A percentile compares a stretch with the other conserved stretches of the same genome.
These are phyloP conservation scores for Azorinus chamasolen DNA, from an alignment of 2,888 invertebrate species.

Conservation along the genomic window DNA sequence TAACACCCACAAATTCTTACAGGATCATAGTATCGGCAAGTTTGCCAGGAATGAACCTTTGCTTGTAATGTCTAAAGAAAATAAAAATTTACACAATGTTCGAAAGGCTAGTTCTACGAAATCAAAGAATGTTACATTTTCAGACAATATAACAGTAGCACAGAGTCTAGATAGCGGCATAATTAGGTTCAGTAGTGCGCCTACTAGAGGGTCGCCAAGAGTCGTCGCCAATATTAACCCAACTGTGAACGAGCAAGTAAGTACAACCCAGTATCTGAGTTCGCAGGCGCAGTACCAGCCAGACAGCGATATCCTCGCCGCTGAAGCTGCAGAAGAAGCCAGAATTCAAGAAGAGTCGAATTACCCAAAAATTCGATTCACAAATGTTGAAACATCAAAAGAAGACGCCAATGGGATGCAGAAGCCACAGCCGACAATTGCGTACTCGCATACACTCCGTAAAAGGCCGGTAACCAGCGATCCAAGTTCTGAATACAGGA, in stretches of 20 bases:
- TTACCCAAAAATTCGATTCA: constrained; percentile 32
- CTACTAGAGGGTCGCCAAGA: constrained; percentile 58
- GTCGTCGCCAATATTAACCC: constrained; percentile 21
- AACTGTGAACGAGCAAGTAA: constrained; percentile 25
- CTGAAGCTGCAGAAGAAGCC: constrained; percentile 1
- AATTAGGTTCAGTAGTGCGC: constrained; percentile 68
- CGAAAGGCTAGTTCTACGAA: constrained; percentile 60
- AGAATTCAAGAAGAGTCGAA: constrained; percentile 1
- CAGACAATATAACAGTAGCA: constrained; percentile 77
- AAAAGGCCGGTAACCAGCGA: constrained; percentile 64
- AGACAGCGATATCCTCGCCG: constrained; percentile 46
- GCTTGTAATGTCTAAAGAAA: constrained; percentile 80
- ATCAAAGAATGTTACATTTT: constrained; percentile 77
- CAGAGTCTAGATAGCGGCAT: constrained; percentile 72
- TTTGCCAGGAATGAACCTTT: constrained; percentile 80
- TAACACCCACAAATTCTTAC: constrained; percentile 84
- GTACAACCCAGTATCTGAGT: constrained; percentile 75
- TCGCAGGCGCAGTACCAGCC: constrained; percentile 73
- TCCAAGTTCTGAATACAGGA: constrained; percentile 70
- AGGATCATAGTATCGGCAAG: constrained; percentile 78
- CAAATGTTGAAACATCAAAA: constrained; percentile 34
- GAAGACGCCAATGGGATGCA: neutral
- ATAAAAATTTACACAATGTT: constrained; percentile 78
- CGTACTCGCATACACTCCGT: constrained; percentile 34
- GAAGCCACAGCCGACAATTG: constrained; percentile 18